These are phyloP conservation scores for Chaetogeoica ovagalla DNA, from an alignment of 2,888 invertebrate species.

Conservation along the genomic window DNA sequence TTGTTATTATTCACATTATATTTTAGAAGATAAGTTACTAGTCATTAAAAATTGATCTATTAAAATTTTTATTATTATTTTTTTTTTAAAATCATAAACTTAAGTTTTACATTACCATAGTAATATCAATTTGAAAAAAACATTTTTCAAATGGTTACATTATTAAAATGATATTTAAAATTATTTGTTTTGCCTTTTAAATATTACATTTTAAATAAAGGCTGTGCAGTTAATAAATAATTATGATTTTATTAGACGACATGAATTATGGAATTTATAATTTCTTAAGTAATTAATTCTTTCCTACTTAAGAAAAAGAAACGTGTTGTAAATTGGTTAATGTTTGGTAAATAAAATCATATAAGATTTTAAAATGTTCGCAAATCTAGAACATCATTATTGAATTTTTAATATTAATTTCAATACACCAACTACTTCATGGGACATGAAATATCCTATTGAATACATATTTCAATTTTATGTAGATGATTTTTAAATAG, in stretches of 20 bases:
- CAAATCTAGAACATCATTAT: too few relatives aligned
- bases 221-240: background rate
- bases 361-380: too few relatives aligned
- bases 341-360: too few relatives aligned
- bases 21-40: slow-evolving; percentile 4
- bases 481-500: too few relatives aligned
- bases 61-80: background rate
- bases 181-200: background rate
- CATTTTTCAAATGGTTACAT: background rate
- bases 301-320: too few relatives aligned
- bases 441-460: too few relatives aligned
- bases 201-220: background rate
- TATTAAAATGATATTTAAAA: background rate
- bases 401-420: too few relatives aligned
- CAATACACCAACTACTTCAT: too few relatives aligned
- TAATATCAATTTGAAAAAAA: background rate
- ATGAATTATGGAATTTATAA: background rate
- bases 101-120: background rate
- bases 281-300: background rate
- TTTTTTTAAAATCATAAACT: background rate
- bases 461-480: too few relatives aligned
- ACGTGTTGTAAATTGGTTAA: too few relatives aligned
- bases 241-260: background rate
- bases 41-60: background rate
- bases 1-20: slow-evolving; percentile 5